Conservation (phyloP, 2,113 vertebrate species). For the Onychostruthus taczanowskii region DNA sequence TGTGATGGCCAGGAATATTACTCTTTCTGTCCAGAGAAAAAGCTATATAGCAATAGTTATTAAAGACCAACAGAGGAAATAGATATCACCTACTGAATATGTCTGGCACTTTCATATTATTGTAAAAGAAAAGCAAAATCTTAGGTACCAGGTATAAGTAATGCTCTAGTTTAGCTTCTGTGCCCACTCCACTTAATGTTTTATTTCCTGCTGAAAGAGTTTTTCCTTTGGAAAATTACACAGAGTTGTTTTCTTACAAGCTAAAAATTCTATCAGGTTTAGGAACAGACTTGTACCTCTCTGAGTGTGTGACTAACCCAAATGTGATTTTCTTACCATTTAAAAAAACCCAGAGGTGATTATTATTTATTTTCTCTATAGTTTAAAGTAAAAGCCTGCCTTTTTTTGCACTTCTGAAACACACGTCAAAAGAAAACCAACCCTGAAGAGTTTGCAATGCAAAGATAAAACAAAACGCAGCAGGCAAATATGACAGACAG, state of each 20-base stretch:
- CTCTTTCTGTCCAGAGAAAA: constrained; percentile 14
- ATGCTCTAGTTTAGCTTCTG: background rate
- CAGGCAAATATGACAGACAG: background rate
- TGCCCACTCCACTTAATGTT: background rate
- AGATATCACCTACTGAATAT: background rate
- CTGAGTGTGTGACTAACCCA: background rate
- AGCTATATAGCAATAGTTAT: constrained; percentile 38
- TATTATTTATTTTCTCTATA: background rate
- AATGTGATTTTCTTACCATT: background rate
- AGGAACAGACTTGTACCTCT: background rate
- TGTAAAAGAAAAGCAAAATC: background rate
- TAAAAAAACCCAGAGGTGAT: background rate
- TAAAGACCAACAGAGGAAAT: constrained; percentile 31
- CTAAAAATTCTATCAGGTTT: background rate
- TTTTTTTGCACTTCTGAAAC: background rate
- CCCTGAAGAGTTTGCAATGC: background rate
- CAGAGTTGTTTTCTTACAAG: background rate
- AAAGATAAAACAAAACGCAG: background rate
- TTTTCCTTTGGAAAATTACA: constrained; percentile 14
- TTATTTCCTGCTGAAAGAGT: background rate
- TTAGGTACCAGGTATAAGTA: background rate
- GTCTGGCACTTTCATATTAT: background rate
- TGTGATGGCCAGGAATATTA: constrained; percentile 50
- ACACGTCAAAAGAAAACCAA: background rate
- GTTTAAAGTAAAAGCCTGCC: background rate